Base-by-base conservation (phyloP, 2,113 vertebrate genomes). In the Mixornis gularis region DNA sequence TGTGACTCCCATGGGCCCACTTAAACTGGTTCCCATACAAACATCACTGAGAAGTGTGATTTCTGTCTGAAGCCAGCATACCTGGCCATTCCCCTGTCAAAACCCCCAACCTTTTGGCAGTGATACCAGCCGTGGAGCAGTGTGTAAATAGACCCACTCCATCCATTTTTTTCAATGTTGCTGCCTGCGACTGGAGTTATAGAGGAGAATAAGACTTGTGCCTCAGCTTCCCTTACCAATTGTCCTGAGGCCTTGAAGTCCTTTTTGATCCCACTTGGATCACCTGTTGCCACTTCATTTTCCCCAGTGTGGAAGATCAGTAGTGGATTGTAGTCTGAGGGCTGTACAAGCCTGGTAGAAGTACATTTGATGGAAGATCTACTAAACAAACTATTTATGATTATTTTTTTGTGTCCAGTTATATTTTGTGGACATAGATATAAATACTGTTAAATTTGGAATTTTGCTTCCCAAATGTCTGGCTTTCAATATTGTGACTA, bases 301-400 rank as follows among this genome's bases (percentile, higher is more conserved):
- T 5, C 5, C 4, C 4, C 24, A 40, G 0, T 3, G 4, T 74
- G 24, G 29, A 40, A 44, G 19, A n/a, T 80, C 18, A 38, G 17
- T 38, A 38, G 4, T 25, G 9, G 7, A 2, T n/a, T 56, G 4
- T n/a, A 29, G 16, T 38, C 19, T 40, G 60, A 30, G 19, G 13
- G 13, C 60, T 65, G 9, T 72, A 34, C 32, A 29, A 59, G 40
- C 13, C 60, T 40, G n/a, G 53, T 24, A 8, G 22, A 52, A 58
- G 11, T 36, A 6, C 1, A 10, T 56, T 22, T 79, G 16, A 20
- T 66, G 14, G 22, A 63, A 70, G 32, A 32, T 32, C 26, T 41
- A n/a, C 27, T 65, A 18, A 58, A 64, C 10, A 48, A 66, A 70
- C 4, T 55, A 20, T 36, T 24, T 34, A 3, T 52, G 13, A 17